Base-by-base conservation (phyloP, 2,113 vertebrate species). In the Xiphophorus hellerii region DNA sequence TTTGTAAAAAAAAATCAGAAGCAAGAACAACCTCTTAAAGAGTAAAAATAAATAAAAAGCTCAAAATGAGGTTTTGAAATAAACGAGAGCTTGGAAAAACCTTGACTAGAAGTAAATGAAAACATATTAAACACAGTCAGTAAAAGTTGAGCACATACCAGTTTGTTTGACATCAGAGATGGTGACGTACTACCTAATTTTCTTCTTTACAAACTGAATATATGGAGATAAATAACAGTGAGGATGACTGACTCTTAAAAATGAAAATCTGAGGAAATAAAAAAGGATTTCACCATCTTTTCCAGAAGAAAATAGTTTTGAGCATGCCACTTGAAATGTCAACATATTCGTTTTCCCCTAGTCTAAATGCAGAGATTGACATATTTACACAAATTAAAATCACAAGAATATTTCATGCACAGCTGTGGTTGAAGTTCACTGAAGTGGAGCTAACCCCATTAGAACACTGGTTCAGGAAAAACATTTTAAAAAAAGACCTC, bases 81-180 rank as follows among this genome's bases (percentile, higher is more conserved):
- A 54, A 74, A 75, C 74, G 20, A 66, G 14, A 4, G 28, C 9
- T 66, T 31, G 25, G 39, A 25, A 15, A 80, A 82, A 85, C 66
- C 75, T 65, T 51, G 15, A 33, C 11, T 35, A 3, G 62, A 51
- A 76, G 65, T 77, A 67, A 87, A 81, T 74, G 17, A 78, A 76
- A 83, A 74, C 72, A 66, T 60, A 48, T 73, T 80, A 66, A 81
- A 62, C 27, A 20, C 30, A 64, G 42, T 28, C n/a, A 30, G 64
- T 69, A 78, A 71, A 62, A 62, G 31, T 66, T 22, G 48, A 58
- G 82, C 48, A 71, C 44, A 54, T 54, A 22, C 5, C 5, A 0
- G 51, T 54, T 54, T 54, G 51, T 54, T 54, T 54, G 17, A 9
- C 15, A 51, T 51, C 20, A 51, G 20, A 51, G 20, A 22, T 20